Conservation (phyloP, 1,140 invertebrate genomes). For the Apis cerana region DNA sequence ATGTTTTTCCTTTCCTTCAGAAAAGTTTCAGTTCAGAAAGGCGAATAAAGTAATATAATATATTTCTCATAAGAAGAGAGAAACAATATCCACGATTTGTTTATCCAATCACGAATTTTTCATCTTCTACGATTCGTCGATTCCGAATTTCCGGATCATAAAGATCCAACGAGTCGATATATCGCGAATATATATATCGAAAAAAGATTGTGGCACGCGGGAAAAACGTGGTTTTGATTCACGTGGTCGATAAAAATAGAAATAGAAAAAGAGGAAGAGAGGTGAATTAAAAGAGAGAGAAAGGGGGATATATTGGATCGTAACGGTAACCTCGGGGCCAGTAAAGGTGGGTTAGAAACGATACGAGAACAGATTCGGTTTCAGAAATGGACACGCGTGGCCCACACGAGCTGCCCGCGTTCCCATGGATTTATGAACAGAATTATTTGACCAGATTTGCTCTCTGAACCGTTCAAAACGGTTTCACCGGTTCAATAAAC, state of each 20-base stretch:
- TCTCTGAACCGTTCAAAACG: slow-evolving; percentile 18
- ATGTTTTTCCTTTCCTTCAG: too few relatives aligned
- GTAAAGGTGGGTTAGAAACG: slow-evolving; percentile 49
- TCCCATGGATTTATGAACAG: slow-evolving; percentile 32
- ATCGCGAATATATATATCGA: too few relatives aligned
- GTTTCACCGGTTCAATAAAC: slow-evolving; percentile 9
- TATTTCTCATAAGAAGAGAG: too few relatives aligned
- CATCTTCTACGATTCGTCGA: too few relatives aligned
- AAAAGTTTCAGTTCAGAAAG: too few relatives aligned
- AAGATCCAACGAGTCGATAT: neutral
- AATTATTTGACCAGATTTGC: slow-evolving; percentile 45
- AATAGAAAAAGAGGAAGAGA: neutral
- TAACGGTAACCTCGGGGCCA: neutral
- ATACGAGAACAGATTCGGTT: slow-evolving; percentile 40
- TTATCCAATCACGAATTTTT: too few relatives aligned
- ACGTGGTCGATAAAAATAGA: slow-evolving; percentile 3
- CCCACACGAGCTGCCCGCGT: slow-evolving; percentile 15
- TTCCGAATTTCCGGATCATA: neutral
- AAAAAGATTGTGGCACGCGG: neutral
- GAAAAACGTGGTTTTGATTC: neutral
- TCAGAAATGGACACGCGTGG: slow-evolving; percentile 24
- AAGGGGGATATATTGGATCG: slow-evolving; percentile 11
- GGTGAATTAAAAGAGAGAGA: neutral
- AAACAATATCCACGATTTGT: too few relatives aligned
- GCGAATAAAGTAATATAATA: too few relatives aligned